phyloP scores from a whole-genome alignment of 2,888 invertebrate species.

The Amphipoea oculea region DNA sequence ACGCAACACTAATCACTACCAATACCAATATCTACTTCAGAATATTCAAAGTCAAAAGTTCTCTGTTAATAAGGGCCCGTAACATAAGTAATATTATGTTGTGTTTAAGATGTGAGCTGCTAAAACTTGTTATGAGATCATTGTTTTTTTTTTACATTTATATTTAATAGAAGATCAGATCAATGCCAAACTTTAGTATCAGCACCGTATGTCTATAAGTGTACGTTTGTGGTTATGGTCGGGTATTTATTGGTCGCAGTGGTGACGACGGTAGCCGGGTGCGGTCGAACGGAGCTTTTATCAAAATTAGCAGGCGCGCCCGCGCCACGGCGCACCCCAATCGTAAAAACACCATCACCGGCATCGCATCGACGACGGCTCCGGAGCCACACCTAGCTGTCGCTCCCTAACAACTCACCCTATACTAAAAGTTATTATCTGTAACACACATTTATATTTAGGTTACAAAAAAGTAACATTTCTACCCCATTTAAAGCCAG shows the following conservation, averaged over 20 bases:
- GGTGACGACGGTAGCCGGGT: slow-evolving; percentile 79
- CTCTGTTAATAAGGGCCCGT: neutral
- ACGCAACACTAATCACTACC: neutral
- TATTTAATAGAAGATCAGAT: neutral
- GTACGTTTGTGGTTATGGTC: slow-evolving; percentile 57
- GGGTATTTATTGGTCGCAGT: slow-evolving; percentile 79
- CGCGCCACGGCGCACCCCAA: slow-evolving; percentile 85
- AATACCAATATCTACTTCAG: slow-evolving; percentile 10
- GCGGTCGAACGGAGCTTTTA: slow-evolving; percentile 89
- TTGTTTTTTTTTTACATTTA: neutral
- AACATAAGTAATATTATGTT: neutral
- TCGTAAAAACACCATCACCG: slow-evolving; percentile 89
- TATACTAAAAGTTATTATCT: slow-evolving; percentile 58
- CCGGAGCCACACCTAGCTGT: slow-evolving; percentile 84
- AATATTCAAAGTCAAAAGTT: neutral
- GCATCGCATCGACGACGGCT: slow-evolving; percentile 83
- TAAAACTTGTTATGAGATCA: neutral
- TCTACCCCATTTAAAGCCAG: slow-evolving; percentile 61
- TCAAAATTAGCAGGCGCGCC: slow-evolving; percentile 89
- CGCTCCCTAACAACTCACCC: slow-evolving; percentile 83
- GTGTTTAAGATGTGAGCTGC: neutral
- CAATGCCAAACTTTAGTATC: slow-evolving; percentile 26
- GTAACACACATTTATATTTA: slow-evolving; percentile 53
- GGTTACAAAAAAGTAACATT: slow-evolving; percentile 39
- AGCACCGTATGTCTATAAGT: slow-evolving; percentile 18